Evolutionary conservation across 2,113 vertebrate genomes (phyloP).

Genomic region (Synchiropus splendidus): DNA sequence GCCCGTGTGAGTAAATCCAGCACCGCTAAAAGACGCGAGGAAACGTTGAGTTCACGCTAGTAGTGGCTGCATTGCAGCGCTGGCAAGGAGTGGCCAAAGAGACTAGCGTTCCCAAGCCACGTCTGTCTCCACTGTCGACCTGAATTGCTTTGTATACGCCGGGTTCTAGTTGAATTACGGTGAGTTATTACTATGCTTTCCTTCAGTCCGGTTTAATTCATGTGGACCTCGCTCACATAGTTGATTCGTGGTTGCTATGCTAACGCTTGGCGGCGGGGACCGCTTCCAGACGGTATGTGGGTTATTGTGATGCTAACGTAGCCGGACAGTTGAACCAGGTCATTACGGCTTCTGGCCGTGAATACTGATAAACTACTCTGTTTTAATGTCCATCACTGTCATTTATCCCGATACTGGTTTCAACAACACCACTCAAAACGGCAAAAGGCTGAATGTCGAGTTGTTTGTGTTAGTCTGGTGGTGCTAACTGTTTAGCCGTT

Average conservation of each 20-base stretch:
- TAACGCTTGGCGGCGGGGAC: constrained; percentile 29
- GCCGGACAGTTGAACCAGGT: constrained; percentile 49
- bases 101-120: no score
- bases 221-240: no score
- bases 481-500: no score
- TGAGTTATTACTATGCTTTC: no score
- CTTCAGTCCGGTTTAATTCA: no score
- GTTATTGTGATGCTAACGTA: constrained; percentile 63
- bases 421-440: not conserved
- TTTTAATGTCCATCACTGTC: constrained; percentile 15
- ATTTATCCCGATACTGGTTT: constrained; percentile 6
- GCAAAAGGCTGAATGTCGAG: not conserved
- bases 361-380: constrained; percentile 8
- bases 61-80: constrained; percentile 45
- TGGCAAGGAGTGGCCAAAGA: constrained; percentile 57
- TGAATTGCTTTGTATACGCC: no score
- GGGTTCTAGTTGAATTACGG: no score
- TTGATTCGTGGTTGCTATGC: constrained; percentile 35
- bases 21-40: no score
- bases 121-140: no score
- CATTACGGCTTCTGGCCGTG: constrained; percentile 21
- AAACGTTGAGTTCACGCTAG: not conserved
- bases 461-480: constrained; percentile 1
- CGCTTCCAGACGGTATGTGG: constrained; percentile 23
- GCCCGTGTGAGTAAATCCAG: not conserved